These are phyloP conservation scores for Hafferia zeledoni DNA, from an alignment of 2,797 vertebrate genomes.

Conservation along the genomic window DNA sequence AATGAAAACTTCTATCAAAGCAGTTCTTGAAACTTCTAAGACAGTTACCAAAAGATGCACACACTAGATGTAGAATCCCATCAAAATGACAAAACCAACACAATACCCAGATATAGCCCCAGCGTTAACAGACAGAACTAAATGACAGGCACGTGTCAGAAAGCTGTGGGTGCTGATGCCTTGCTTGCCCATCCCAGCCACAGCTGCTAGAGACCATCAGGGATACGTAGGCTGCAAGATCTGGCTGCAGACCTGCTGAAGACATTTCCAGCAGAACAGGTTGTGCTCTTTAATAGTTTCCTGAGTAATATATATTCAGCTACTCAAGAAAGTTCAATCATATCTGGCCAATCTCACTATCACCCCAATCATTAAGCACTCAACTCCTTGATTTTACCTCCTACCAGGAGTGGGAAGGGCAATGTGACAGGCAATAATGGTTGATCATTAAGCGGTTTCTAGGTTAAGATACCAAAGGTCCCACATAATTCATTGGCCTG, in stretches of 20 bases:
- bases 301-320: neutral
- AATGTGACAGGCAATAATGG: neutral
- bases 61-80: neutral
- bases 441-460: neutral
- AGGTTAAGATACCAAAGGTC: neutral
- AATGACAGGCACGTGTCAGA: accelerated
- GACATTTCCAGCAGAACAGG: neutral
- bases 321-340: neutral
- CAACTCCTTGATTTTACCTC: neutral
- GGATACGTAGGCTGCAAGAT: neutral
- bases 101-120: accelerated
- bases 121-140: neutral
- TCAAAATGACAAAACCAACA: neutral
- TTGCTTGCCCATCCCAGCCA: neutral
- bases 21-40: neutral
- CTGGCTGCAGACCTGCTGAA: neutral
- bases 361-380: neutral
- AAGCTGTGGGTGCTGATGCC: neutral
- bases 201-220: no score
- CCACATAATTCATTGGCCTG: neutral
- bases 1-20: neutral
- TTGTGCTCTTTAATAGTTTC: neutral
- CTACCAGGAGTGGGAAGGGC: neutral
- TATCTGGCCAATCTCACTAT: neutral
- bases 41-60: accelerated